Base-by-base conservation (phyloP, 2,797 vertebrate genomes). In the Cuculus canorus region DNA sequence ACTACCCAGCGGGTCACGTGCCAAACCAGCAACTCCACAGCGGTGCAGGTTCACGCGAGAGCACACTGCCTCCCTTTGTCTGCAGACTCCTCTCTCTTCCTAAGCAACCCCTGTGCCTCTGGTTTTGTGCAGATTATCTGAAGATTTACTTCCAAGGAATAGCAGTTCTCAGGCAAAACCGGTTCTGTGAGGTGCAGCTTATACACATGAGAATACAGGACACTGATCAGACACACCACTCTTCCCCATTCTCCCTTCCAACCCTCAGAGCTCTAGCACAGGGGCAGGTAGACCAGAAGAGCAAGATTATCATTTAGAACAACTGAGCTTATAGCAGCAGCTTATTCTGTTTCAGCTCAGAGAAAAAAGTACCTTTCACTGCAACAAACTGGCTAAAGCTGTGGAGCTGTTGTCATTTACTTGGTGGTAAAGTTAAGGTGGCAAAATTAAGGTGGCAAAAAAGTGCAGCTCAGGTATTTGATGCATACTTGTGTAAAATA, bases 81-180 rank as follows among this genome's bases (percentile, higher is more conserved):
- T 47, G 53, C 79, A 90, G 71, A 14, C 47, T 16, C 1, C 35
- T 68, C 39, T 15, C 75, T 45, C 3, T 50, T 84, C 88, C 81
- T 79, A 82, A 13, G 68, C 75, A 80, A 12, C 35, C 86, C 71
- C 28, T 5, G 47, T 16, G 86, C 84, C 84, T 82, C 86, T 35
- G 71, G 24, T 22, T 64, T 60, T 19, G 61, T 47, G 91, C 69
- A 75, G 71, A 81, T 93, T 75, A 92, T 22, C 82, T 1, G 3
- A 37, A 82, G 85, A 91, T 93, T 95, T 86, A 50, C 33, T 88
- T 43, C 77, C 93, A 60, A 56, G 71, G 85, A 80, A 24, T 7
- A 32, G 53, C 79, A 88, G 65, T 17, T 79, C 85, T 54, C 78
- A 8, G 82, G 82, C 87, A 48, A 50, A 86, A 76, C 30, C 1